Evolutionary conservation across 2,113 vertebrate species (phyloP).

Genomic region (Phylloscopus trochilus): DNA sequence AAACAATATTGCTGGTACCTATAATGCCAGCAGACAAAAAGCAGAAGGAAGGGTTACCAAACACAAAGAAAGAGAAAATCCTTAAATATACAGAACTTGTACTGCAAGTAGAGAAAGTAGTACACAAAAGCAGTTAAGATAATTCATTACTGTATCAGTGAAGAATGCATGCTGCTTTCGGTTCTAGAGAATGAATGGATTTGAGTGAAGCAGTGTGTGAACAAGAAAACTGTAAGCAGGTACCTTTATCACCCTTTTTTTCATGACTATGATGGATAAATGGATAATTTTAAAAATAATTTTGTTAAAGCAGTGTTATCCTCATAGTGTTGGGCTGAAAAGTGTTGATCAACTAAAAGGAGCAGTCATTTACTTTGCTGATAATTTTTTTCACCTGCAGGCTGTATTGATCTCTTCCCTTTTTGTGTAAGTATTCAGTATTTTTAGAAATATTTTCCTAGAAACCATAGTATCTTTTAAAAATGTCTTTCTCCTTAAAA

Average conservation of each 20-base stretch:
- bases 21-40: neutral
- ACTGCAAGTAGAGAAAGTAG: neutral
- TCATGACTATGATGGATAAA: neutral
- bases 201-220: neutral
- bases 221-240: neutral
- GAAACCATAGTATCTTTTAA: neutral
- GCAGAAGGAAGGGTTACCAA: neutral
- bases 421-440: neutral
- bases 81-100: neutral
- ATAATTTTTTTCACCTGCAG: neutral
- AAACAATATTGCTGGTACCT: neutral
- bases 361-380: neutral
- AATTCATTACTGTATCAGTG: neutral
- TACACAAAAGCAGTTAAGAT: neutral
- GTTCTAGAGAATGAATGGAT: neutral
- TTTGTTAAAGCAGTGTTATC: neutral
- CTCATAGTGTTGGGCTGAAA: neutral
- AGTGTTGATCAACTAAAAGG: neutral
- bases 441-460: neutral
- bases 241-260: neutral
- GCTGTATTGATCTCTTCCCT: neutral
- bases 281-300: neutral
- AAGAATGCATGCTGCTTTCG: neutral
- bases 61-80: neutral
- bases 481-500: neutral